Conservation (phyloP, 2,113 vertebrate species). For the Ellobius talpinus region DNA sequence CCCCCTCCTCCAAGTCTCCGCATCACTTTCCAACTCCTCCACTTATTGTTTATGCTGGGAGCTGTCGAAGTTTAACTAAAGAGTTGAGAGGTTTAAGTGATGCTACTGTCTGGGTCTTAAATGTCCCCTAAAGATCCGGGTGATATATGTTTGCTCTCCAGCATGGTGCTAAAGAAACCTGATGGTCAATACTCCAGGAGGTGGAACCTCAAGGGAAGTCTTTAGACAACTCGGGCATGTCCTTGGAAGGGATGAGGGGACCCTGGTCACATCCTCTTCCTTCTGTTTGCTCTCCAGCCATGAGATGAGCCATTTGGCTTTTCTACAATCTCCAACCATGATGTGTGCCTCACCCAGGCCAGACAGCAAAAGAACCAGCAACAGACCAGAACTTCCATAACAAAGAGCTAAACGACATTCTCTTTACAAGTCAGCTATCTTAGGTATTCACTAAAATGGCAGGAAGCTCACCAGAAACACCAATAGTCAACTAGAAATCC, state of each 20-base stretch:
- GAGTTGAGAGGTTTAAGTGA: not conserved
- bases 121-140: not conserved
- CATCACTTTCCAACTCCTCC: not conserved
- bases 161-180: not conserved
- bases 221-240: not conserved
- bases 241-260: not conserved
- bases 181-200: not conserved
- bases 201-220: not conserved
- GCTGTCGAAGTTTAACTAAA: not conserved
- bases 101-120: not conserved
- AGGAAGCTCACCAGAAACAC: not conserved
- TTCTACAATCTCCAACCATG: not conserved
- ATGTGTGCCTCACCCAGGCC: not conserved
- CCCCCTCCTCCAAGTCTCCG: not conserved
- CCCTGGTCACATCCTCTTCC: not conserved
- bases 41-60: not conserved
- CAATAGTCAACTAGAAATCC: constrained; percentile 16
- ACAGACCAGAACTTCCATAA: not conserved
- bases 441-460: not conserved
- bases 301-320: not conserved
- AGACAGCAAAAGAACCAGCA: not conserved
- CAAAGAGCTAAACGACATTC: not conserved
- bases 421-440: not conserved
- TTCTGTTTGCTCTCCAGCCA: not conserved
- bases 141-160: not conserved